A percentile compares a stretch with the other conserved stretches of the same genome.
phyloP scores from a whole-genome alignment of 1,140 invertebrate species.

The Aphelenchoides besseyi region DNA sequence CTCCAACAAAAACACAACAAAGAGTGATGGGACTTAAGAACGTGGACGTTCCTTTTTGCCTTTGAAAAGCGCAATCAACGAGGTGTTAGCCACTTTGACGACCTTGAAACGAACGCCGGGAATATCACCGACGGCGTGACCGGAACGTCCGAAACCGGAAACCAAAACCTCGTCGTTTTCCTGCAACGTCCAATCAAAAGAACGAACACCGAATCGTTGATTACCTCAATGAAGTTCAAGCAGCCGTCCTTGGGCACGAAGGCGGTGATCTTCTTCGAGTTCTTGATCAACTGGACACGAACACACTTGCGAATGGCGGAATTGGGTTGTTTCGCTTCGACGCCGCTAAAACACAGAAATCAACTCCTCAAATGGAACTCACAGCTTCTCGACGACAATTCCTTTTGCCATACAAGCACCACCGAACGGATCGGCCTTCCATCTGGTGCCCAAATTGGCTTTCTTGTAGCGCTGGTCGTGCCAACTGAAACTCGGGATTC shows the following conservation, averaged over 20 bases:
- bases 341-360: slow-evolving; percentile 75
- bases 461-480: slow-evolving; percentile 99
- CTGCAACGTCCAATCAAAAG: slow-evolving; percentile 59
- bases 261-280: slow-evolving; percentile 99
- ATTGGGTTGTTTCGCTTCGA: slow-evolving; percentile 99
- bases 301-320: slow-evolving; percentile 99
- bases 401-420: slow-evolving; percentile 99
- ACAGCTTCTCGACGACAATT: slow-evolving; percentile 99
- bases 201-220: slow-evolving; percentile 35
- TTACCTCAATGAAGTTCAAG: slow-evolving; percentile 94
- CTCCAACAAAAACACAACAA: background rate
- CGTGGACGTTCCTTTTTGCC: slow-evolving; percentile 99
- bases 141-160: slow-evolving; percentile 97
- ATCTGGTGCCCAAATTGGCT: slow-evolving; percentile 95
- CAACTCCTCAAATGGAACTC: slow-evolving; percentile 65
- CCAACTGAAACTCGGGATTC: slow-evolving; percentile 68
- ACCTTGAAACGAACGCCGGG: slow-evolving; percentile 87
- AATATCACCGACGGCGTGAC: slow-evolving; percentile 99
- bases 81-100: slow-evolving; percentile 98
- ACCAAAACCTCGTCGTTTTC: slow-evolving; percentile 99
- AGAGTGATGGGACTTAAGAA: slow-evolving; percentile 72
- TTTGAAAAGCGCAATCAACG: slow-evolving; percentile 93
- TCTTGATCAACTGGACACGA: slow-evolving; percentile 98
- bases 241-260: slow-evolving; percentile 99
- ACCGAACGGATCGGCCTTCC: slow-evolving; percentile 99